These are phyloP conservation scores for Oscheius sp. DNA, from an alignment of 2,888 invertebrate species.

Conservation along the genomic window DNA sequence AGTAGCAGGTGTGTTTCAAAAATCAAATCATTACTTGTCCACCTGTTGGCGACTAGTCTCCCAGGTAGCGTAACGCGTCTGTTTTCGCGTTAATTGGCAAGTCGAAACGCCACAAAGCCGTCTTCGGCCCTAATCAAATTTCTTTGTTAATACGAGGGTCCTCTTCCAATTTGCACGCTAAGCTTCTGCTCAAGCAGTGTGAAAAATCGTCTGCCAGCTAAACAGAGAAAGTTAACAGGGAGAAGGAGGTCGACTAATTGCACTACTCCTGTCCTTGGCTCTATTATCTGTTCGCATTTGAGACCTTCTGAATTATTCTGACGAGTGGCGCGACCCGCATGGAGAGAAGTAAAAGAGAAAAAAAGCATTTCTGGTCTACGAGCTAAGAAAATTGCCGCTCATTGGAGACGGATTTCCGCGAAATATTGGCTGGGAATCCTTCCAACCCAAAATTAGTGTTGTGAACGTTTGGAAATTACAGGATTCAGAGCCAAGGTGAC, in stretches of 20 bases:
- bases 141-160: slow-evolving; percentile 40
- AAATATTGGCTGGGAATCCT: slow-evolving; percentile 18
- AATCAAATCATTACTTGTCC: slow-evolving; percentile 11
- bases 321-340: slow-evolving; percentile 14
- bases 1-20: slow-evolving; percentile 19
- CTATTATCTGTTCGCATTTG: slow-evolving; percentile 18
- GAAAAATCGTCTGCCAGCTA: slow-evolving; percentile 21
- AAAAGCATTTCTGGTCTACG: neutral
- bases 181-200: slow-evolving; percentile 31
- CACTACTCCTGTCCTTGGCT: neutral
- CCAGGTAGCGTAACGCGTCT: slow-evolving; percentile 6
- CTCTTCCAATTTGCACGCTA: slow-evolving; percentile 38
- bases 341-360: slow-evolving; percentile 2
- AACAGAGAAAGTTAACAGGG: neutral
- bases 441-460: too few relatives aligned
- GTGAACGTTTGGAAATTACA: neutral
- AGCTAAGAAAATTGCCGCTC: neutral
- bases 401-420: slow-evolving; percentile 15
- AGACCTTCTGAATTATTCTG: slow-evolving; percentile 25
- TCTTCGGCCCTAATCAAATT: slow-evolving; percentile 37
- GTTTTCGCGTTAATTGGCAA: slow-evolving; percentile 37
- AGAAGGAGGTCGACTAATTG: neutral
- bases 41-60: slow-evolving; percentile 5
- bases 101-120: slow-evolving; percentile 39
- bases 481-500: neutral